Conservation (phyloP, 1,140 invertebrate genomes). For the Lutraria rhynchaena region DNA sequence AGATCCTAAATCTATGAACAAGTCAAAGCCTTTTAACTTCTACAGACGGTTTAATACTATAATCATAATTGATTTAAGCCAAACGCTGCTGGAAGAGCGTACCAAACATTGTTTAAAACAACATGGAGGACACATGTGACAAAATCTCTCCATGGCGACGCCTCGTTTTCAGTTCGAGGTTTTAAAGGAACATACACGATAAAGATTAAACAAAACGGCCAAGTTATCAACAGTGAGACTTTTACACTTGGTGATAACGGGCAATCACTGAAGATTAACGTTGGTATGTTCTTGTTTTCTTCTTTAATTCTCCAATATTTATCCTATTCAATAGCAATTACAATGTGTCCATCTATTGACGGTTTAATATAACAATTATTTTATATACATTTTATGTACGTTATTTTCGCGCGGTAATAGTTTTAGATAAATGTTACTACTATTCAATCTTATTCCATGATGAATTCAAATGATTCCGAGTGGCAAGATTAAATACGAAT, state of each 20-base stretch:
- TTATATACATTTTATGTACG: no score
- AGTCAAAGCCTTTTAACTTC: neutral
- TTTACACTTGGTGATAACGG: constrained; percentile 16
- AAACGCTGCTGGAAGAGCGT: constrained; percentile 61
- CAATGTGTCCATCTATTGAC: no score
- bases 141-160: neutral
- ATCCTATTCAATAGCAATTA: no score
- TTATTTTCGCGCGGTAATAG: no score
- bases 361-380: no score
- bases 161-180: neutral
- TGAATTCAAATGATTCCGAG: no score
- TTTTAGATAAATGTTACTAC: no score
- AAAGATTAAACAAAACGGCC: constrained; percentile 26
- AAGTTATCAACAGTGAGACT: constrained; percentile 24
- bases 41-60: neutral
- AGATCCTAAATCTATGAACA: neutral
- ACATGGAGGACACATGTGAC: constrained; percentile 56
- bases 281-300: constrained; percentile 18
- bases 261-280: neutral
- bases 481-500: no score
- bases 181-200: constrained; percentile 61
- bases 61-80: constrained; percentile 39
- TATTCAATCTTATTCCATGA: no score
- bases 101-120: constrained; percentile 48
- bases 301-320: no score